Evolutionary conservation across 2,888 invertebrate species (phyloP), one percentile per base, ranked within the genome.

Genomic region (Drosophila cognata): DNA sequence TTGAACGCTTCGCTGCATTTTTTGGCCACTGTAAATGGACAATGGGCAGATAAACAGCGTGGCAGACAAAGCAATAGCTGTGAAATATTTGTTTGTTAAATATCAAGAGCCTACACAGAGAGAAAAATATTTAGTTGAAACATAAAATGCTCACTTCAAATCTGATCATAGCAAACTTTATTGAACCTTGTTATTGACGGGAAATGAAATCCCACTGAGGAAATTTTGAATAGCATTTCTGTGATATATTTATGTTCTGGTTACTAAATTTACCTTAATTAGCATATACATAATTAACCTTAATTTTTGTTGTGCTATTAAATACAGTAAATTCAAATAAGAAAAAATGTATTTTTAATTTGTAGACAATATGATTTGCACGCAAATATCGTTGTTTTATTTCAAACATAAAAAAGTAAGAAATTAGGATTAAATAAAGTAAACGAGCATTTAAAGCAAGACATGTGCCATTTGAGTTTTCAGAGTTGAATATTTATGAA

Each of bases 381-480:
- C 76, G 79, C 60, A 74, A 71, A 79, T 72, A 77, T 79, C 55
- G 28, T 25, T 59, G 61, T 70, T 84, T 84, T 84, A 83, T 84
- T 84, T 82, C 55, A 67, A 63, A 77, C 63, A 64, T 65, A 69
- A 71, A 55, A 52, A 65, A 57, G 29, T 48, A 64, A 71, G 51
- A 56, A 57, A 53, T 21, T 36, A 57, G 38, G 29, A 48, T 53
- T 10, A 25, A 21, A 28, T 36, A 56, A 57, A 50, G 43, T 51
- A 46, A 46, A 51, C 10, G 18, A 66, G 53, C 41, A 57, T 60
- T 80, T 58, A 56, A 33, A 53, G n/a, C 63, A 66, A 72, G 61
- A 77, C 79, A 65, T 67, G 58, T 70, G 79, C 79, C 77, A 70
- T 62, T 71, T 77, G 60, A 74, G 73, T 64, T 66, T 43, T 58